A percentile compares a stretch with the other conserved stretches of the same genome.
phyloP scores from a whole-genome alignment of 2,113 vertebrate species.

The Todiramphus saurophagus region DNA sequence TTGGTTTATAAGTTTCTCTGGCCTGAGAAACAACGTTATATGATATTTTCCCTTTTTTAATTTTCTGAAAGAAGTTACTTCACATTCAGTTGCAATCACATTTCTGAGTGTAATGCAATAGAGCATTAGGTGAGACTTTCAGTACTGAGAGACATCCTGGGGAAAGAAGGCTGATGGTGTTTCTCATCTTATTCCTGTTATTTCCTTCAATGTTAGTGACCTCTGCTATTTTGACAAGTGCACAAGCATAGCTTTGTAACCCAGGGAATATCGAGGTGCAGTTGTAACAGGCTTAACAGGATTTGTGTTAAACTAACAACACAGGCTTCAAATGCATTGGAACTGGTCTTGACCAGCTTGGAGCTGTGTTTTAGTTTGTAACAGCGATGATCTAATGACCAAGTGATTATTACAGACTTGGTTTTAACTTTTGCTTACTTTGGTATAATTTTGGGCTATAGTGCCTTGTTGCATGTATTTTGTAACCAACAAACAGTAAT shows the following conservation, averaged over 20 bases:
- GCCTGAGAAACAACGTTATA: not conserved
- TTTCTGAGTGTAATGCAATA: not conserved
- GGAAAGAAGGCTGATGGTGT: not conserved
- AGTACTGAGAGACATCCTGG: not conserved
- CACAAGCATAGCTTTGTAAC: not conserved
- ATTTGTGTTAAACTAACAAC: constrained; percentile 8
- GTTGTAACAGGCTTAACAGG: not conserved
- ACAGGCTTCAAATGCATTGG: not conserved
- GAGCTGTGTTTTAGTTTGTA: not conserved
- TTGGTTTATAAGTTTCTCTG: not conserved
- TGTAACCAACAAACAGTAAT: not conserved
- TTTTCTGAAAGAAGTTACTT: not conserved
- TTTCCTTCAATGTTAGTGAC: not conserved
- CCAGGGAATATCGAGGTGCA: not conserved
- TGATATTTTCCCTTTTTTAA: not conserved
- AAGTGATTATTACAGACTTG: not conserved
- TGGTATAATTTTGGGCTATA: not conserved
- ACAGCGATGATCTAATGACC: not conserved
- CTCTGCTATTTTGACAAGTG: constrained; percentile 29
- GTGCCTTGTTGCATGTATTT: not conserved
- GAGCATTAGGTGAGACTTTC: not conserved
- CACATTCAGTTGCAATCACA: not conserved
- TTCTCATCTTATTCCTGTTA: not conserved
- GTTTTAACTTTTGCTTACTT: not conserved
- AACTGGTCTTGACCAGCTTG: not conserved